Evolutionary conservation across 1,140 invertebrate genomes (phyloP).

Genomic region (Contarinia nasturtii): DNA sequence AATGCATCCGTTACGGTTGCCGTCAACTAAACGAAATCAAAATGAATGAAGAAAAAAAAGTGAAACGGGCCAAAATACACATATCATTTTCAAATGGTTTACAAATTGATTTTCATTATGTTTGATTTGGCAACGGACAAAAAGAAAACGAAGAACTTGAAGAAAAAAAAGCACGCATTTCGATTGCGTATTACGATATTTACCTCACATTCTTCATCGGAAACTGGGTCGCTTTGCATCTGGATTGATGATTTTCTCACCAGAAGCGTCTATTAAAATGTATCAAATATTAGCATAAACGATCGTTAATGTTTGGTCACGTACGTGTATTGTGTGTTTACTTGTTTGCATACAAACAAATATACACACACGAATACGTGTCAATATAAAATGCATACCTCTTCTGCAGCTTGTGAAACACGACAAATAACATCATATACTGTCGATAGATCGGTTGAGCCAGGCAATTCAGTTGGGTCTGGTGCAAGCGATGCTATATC

Average conservation of each 20-base stretch:
- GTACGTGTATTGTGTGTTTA: too few relatives aligned
- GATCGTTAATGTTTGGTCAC: too few relatives aligned
- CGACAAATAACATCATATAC: slow-evolving; percentile 74
- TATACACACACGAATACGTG: too few relatives aligned
- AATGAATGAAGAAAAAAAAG: too few relatives aligned
- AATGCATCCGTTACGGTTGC: slow-evolving; percentile 43
- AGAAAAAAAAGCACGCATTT: background rate
- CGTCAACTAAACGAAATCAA: slow-evolving; percentile 29
- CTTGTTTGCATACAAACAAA: too few relatives aligned
- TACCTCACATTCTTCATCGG: background rate
- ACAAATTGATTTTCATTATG: background rate
- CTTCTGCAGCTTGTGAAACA: slow-evolving; percentile 52
- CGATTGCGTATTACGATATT: background rate
- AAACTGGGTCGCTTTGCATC: background rate
- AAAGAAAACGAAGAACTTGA: too few relatives aligned
- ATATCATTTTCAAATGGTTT: background rate
- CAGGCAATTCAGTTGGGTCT: slow-evolving; percentile 23
- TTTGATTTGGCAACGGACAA: too few relatives aligned
- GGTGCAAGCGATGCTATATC: slow-evolving; percentile 17
- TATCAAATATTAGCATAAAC: too few relatives aligned
- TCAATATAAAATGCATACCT: too few relatives aligned
- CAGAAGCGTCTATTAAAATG: background rate
- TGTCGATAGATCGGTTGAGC: slow-evolving; percentile 24
- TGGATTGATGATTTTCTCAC: background rate
- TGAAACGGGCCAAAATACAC: slow-evolving; percentile 1